Percentiles rank a stretch among this genome's conserved stretches.
Conservation (phyloP, 2,888 invertebrate species). For the Megastigmus dorsalis region DNA sequence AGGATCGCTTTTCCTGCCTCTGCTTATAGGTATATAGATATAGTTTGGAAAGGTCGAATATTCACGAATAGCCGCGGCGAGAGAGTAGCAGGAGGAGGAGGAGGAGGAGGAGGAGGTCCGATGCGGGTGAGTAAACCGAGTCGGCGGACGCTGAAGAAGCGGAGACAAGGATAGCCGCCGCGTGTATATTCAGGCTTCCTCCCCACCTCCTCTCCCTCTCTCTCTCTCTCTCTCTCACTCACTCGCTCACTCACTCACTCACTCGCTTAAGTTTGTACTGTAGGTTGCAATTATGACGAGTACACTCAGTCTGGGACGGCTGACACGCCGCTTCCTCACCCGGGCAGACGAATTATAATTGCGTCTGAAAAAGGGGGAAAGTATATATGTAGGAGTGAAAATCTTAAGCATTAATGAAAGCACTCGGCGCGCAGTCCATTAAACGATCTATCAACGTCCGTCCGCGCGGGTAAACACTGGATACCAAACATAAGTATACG, state of each 20-base stretch:
- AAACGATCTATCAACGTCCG: slow-evolving; percentile 28
- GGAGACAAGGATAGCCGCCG: not conserved
- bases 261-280: slow-evolving; percentile 1
- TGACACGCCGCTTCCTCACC: not conserved
- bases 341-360: slow-evolving; percentile 58
- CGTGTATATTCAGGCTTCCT: too few species aligned
- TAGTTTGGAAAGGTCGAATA: not conserved
- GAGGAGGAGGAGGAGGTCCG: not conserved
- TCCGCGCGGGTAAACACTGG: too few species aligned
- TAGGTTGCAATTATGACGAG: slow-evolving; percentile 50
- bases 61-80: not conserved
- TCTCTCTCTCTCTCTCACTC: not conserved
- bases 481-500: too few species aligned
- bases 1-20: too few species aligned
- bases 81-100: not conserved
- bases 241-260: not conserved
- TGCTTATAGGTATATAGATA: too few species aligned
- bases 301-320: slow-evolving; percentile 52
- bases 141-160: not conserved
- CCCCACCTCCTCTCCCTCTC: not conserved
- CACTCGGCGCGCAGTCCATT: slow-evolving; percentile 13
- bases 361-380: slow-evolving; percentile 51
- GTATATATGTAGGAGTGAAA: slow-evolving; percentile 56
- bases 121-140: not conserved
- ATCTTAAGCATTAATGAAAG: slow-evolving; percentile 26